phyloP scores from a whole-genome alignment of 2,797 vertebrate genomes.

The Acrocephalus scirpaceus region DNA sequence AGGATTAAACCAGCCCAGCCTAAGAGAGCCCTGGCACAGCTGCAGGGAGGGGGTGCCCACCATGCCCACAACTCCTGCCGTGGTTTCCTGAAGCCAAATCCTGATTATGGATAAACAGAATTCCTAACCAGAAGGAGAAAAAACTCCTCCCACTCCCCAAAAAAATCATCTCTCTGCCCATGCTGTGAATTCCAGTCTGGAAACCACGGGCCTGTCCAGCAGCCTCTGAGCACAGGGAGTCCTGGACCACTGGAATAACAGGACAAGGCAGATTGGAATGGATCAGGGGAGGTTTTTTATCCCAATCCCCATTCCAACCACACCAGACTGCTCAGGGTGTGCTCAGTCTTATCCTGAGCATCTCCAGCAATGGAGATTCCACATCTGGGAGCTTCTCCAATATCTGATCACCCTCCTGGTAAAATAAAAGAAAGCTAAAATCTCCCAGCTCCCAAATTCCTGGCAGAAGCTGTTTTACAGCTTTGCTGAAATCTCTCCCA shows the following conservation, averaged over 20 bases:
- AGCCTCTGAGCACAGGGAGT: not conserved
- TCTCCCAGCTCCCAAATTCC: not conserved
- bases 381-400: not conserved
- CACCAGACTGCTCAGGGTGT: not conserved
- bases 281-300: not conserved
- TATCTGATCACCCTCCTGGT: not conserved
- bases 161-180: not conserved
- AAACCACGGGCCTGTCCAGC: not conserved
- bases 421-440: not conserved
- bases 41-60: not conserved
- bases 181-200: not conserved
- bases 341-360: not conserved
- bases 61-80: fast-evolving
- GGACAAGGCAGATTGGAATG: fast-evolving
- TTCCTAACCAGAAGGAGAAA: not conserved
- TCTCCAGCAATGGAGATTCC: not conserved
- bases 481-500: not conserved
- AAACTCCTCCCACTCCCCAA: not conserved
- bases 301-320: fast-evolving
- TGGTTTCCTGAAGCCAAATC: not conserved
- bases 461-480: not conserved
- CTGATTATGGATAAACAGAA: not conserved
- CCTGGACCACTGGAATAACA: fast-evolving
- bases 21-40: not conserved
- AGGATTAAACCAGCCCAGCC: not conserved